Conservation (phyloP, 2,797 vertebrate genomes). For the Lepus oiostolus region DNA sequence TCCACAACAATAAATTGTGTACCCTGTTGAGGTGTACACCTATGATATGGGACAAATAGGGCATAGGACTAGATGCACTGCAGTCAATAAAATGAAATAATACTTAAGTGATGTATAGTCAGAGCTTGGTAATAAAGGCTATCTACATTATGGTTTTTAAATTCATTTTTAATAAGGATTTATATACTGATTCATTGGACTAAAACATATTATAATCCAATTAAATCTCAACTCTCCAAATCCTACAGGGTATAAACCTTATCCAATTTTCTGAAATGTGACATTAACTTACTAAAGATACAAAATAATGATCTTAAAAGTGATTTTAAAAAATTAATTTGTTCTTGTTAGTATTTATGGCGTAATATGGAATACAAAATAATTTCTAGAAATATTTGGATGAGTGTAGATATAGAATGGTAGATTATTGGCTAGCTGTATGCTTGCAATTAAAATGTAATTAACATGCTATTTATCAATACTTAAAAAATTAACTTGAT, state of each 20-base stretch:
- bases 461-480: background rate
- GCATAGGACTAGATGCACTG: too few species aligned
- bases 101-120: too few species aligned
- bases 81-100: too few species aligned
- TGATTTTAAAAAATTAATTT: background rate
- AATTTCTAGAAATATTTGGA: background rate
- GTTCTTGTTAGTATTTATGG: background rate
- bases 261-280: background rate
- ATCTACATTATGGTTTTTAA: too few species aligned
- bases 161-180: too few species aligned
- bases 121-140: too few species aligned
- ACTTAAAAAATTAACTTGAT: background rate
- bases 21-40: too few species aligned
- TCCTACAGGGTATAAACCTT: background rate
- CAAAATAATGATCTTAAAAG: background rate
- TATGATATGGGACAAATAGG: too few species aligned
- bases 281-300: background rate
- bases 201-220: background rate
- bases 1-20: too few species aligned
- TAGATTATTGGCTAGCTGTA: background rate
- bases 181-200: background rate
- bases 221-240: background rate
- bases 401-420: too few species aligned
- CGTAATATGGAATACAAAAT: background rate
- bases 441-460: background rate